These are phyloP conservation scores for Xerus rutilus DNA, from an alignment of 2,797 vertebrate species.

Conservation along the genomic window DNA sequence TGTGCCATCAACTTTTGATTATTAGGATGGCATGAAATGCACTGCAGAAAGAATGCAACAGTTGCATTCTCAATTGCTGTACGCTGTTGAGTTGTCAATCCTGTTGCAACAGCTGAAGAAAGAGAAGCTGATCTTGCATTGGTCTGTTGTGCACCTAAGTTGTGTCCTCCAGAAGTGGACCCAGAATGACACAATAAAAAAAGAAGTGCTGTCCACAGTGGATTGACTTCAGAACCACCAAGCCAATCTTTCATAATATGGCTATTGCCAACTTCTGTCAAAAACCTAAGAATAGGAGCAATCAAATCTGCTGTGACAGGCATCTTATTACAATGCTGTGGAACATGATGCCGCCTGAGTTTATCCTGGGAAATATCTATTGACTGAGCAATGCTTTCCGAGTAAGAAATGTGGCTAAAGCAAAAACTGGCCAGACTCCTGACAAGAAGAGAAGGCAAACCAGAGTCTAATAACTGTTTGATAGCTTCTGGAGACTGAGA, in stretches of 20 bases:
- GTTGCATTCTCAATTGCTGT: conserved; percentile 98
- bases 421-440: conserved; percentile 97
- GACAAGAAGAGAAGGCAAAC: conserved; percentile 96
- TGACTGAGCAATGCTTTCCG: conserved; percentile 92
- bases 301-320: conserved; percentile 95
- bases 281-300: conserved; percentile 96
- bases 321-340: conserved; percentile 90
- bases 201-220: conserved; percentile 97
- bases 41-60: conserved; percentile 98
- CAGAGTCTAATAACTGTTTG: conserved; percentile 97
- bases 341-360: conserved; percentile 91
- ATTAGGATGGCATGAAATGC: conserved; percentile 98
- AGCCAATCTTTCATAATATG: conserved; percentile 99
- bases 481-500: conserved; percentile 99
- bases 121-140: conserved; percentile 91
- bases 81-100: conserved; percentile 97
- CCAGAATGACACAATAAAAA: conserved; percentile 98
- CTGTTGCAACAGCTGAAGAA: conserved; percentile 89
- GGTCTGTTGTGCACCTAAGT: conserved; percentile 86
- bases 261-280: conserved; percentile 98
- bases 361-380: conserved; percentile 91
- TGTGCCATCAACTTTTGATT: conserved; percentile 99
- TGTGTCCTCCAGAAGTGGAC: conserved; percentile 91
- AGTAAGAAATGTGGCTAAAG: conserved; percentile 93
- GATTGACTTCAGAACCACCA: conserved; percentile 98